Conservation (phyloP, 2,888 invertebrate species). For the Cremastobaeus sp. region DNA sequence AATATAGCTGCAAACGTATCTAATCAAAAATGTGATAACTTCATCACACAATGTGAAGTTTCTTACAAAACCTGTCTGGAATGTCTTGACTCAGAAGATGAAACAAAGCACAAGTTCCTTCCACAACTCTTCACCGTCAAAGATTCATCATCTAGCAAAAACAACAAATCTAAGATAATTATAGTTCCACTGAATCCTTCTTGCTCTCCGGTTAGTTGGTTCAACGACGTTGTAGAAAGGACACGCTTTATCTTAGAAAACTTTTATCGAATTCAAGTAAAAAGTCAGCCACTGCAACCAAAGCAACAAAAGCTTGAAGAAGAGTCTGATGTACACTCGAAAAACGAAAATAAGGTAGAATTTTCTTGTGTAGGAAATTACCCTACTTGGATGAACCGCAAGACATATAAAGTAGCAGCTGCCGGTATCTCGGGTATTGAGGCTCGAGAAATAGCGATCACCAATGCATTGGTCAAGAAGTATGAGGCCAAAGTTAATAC, state of each 20-base stretch:
- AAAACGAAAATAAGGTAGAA: slow-evolving; percentile 65
- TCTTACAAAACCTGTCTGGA: slow-evolving; percentile 67
- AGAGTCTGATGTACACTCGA: slow-evolving; percentile 75
- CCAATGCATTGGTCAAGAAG: slow-evolving; percentile 67
- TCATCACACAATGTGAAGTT: slow-evolving; percentile 71
- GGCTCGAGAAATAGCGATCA: slow-evolving; percentile 74
- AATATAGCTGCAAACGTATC: slow-evolving; percentile 80
- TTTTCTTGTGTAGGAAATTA: slow-evolving; percentile 72
- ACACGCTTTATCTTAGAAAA: slow-evolving; percentile 72
- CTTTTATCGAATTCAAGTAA: slow-evolving; percentile 72
- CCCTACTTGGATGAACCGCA: slow-evolving; percentile 73
- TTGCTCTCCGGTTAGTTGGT: slow-evolving; percentile 67
- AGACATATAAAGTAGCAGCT: slow-evolving; percentile 61
- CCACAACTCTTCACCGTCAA: slow-evolving; percentile 62
- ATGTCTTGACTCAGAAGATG: background rate
- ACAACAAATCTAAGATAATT: background rate
- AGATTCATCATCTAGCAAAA: background rate
- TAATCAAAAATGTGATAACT: slow-evolving; percentile 65
- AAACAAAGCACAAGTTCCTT: slow-evolving; percentile 64
- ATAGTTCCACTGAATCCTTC: background rate
- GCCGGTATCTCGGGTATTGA: slow-evolving; percentile 68
- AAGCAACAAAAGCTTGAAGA: slow-evolving; percentile 74
- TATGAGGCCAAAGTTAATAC: slow-evolving; percentile 48
- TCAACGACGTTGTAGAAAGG: slow-evolving; percentile 67
- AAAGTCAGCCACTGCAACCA: slow-evolving; percentile 61